These are phyloP conservation scores for Ambastaia sidthimunki DNA, from an alignment of 2,797 vertebrate genomes.

Conservation along the genomic window DNA sequence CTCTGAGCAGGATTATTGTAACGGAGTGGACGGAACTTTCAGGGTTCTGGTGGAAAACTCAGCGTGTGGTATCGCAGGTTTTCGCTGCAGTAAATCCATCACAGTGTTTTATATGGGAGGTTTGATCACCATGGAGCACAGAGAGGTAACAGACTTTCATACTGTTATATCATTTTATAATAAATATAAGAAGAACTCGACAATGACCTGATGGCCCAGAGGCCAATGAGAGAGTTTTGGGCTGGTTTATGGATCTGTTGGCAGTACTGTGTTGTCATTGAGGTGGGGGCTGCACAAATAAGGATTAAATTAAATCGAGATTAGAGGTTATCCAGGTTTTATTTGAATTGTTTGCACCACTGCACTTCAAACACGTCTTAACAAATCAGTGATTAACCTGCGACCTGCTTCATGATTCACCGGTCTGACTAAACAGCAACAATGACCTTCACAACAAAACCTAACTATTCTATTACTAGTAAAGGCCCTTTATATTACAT, in stretches of 20 bases:
- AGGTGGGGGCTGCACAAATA: neutral
- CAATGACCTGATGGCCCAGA: neutral
- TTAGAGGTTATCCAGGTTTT: neutral
- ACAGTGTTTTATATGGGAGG: constrained; percentile 84
- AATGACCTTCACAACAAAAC: too few relatives aligned
- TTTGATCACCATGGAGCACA: constrained; percentile 84
- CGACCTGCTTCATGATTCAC: neutral
- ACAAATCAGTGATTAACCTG: neutral
- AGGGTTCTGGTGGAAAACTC: constrained; percentile 90
- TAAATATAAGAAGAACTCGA: neutral
- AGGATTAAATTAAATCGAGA: neutral
- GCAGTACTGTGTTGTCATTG: neutral
- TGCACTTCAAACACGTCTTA: too few relatives aligned
- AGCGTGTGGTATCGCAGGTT: constrained; percentile 85
- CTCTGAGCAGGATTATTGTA: constrained; percentile 86
- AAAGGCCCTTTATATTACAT: too few relatives aligned
- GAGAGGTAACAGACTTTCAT: constrained; percentile 76
- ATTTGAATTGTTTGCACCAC: too few relatives aligned
- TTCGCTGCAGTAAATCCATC: constrained; percentile 87
- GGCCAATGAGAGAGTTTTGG: neutral
- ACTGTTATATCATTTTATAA: neutral
- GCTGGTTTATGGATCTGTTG: neutral
- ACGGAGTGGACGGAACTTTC: constrained; percentile 83
- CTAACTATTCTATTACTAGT: too few relatives aligned
- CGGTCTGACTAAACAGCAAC: too few relatives aligned